Evolutionary conservation across 2,113 vertebrate species (phyloP), one percentile per base, ranked within the genome.

Genomic region (Apaloderma vittatum): DNA sequence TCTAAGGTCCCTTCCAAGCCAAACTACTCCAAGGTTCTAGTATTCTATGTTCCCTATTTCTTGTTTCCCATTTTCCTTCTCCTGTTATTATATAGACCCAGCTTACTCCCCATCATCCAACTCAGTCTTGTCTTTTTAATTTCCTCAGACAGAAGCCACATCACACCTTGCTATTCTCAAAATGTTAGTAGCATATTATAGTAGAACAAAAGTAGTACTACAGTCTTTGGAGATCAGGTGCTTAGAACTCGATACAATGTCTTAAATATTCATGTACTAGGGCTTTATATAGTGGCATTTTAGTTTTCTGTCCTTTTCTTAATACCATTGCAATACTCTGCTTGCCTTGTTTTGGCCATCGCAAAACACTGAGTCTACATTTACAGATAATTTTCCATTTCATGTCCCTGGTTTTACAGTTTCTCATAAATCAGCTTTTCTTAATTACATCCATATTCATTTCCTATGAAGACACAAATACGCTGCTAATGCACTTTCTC

Each of bases 401-500:
- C 36, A 88, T 73, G 71, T 96, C 71, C 88, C 78, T 90, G 82
- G 52, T 93, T 96, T 97, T 95, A 93, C 90, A 83, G 90, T 94
- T 92, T 54, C 67, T 72, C 77, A 70, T 94, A 92, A 95, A 95
- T 93, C 85, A 95, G 88, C 78, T 96, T 94, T 93, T 88, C 85
- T 96, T 94, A 95, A 95, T 95, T 92, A 90, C 78, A 94, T 92
- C 94, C 94, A 86, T 96, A 97, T 93, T 90, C 82, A 95, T 95
- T 90, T 95, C 85, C 95, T 70, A 45, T 11, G 88, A 79, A 94
- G 79, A 92, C 86, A 96, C 82, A 97, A 96, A 90, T 79, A 90
- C 77, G 61, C 70, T 59, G 71, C 75, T 90, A 95, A 97, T 93
- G 90, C 65, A 92, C 71, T 96, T 95, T 86, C 85, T 77, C 59